Conservation (phyloP, 2,113 vertebrate genomes). For the Mobula hypostoma region DNA sequence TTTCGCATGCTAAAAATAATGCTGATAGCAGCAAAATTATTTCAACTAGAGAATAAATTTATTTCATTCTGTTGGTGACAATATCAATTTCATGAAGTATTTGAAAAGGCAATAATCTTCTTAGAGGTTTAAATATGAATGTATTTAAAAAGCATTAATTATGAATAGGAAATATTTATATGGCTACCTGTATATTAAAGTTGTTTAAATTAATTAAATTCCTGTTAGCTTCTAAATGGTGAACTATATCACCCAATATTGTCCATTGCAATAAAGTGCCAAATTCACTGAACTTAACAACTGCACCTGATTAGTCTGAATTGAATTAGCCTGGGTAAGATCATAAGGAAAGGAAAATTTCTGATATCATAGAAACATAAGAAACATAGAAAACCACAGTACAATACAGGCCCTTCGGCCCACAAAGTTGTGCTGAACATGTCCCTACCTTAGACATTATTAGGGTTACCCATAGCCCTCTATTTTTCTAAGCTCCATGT, state of each 20-base stretch:
- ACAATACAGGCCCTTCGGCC: no score
- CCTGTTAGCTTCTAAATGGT: conserved; percentile 10
- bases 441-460: no score
- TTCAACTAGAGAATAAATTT: neutral
- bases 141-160: conserved; percentile 20
- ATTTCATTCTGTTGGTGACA: neutral
- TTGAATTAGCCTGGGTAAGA: neutral
- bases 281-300: no score
- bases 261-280: neutral
- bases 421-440: no score
- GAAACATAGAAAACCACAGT: no score
- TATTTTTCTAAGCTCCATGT: no score
- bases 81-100: neutral
- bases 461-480: no score
- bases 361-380: no score
- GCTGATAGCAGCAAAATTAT: neutral
- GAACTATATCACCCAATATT: neutral
- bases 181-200: neutral
- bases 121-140: neutral
- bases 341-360: neutral
- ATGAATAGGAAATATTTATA: neutral
- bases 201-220: neutral
- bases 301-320: neutral
- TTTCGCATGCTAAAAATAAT: neutral
- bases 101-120: neutral